Percentiles rank a stretch among this genome's conserved stretches.
These are phyloP conservation scores for Troides aeacus DNA, from an alignment of 2,888 invertebrate genomes.

Conservation along the genomic window DNA sequence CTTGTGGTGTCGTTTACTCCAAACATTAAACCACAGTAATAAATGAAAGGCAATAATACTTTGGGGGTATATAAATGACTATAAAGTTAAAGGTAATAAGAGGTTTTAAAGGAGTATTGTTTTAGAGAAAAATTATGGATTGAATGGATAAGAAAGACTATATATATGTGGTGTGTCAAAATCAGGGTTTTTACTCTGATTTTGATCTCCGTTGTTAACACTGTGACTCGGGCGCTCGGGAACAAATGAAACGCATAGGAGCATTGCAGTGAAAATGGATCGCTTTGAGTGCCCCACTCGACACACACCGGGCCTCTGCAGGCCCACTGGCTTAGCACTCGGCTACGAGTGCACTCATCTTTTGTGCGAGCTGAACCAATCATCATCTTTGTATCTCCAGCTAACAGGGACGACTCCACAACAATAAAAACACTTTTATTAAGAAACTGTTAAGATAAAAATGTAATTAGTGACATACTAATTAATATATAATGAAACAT, in stretches of 20 bases:
- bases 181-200: too few relatives aligned
- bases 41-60: too few relatives aligned
- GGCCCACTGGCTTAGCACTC: not conserved
- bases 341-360: constrained; percentile 14
- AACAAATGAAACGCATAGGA: constrained; percentile 9
- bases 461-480: not conserved
- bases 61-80: too few relatives aligned
- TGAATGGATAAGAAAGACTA: too few relatives aligned
- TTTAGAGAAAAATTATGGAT: too few relatives aligned
- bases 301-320: not conserved
- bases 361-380: not conserved
- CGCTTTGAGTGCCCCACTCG: constrained; percentile 19
- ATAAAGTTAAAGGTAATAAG: too few relatives aligned
- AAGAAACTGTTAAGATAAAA: not conserved
- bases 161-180: too few relatives aligned
- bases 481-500: too few relatives aligned
- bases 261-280: constrained; percentile 25
- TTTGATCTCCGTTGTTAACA: not conserved
- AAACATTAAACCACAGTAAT: too few relatives aligned
- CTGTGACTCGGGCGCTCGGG: not conserved
- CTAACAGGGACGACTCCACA: not conserved
- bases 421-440: not conserved
- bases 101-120: too few relatives aligned
- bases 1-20: too few relatives aligned
- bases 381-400: not conserved